phyloP scores from a whole-genome alignment of 2,797 vertebrate genomes.

The Sebastes baramenuke region DNA sequence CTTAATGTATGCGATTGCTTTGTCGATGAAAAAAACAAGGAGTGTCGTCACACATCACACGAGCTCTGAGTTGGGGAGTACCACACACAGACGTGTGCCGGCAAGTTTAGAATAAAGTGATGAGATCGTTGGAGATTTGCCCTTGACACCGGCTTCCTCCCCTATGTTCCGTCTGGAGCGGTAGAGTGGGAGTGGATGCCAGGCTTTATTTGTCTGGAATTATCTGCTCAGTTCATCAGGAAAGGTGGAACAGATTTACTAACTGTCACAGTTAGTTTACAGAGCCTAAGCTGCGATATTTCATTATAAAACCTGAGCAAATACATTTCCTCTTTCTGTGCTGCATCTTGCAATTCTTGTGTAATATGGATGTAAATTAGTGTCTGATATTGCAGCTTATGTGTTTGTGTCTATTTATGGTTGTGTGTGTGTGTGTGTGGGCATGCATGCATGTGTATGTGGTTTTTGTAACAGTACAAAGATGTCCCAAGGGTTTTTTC shows the following conservation, averaged over 20 bases:
- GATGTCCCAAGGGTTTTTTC: conserved; percentile 72
- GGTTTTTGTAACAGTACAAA: conserved; percentile 65
- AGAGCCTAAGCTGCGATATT: conserved; percentile 42
- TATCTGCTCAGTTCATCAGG: conserved; percentile 58
- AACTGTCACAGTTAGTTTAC: conserved; percentile 63
- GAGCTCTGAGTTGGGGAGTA: neutral
- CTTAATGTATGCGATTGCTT: conserved; percentile 12
- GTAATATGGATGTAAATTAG: conserved; percentile 64
- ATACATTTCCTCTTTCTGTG: conserved; percentile 50
- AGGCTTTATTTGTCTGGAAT: conserved; percentile 56
- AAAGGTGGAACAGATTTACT: conserved; percentile 60
- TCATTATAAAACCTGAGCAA: conserved; percentile 55
- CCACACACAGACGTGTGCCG: neutral
- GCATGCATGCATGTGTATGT: conserved; percentile 20
- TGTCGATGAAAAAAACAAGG: conserved; percentile 12
- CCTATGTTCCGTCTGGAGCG: conserved; percentile 5
- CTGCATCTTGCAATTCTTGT: conserved; percentile 53
- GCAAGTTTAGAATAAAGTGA: conserved; percentile 26
- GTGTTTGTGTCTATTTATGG: conserved; percentile 39
- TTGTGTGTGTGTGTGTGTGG: neutral
- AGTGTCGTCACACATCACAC: conserved; percentile 15
- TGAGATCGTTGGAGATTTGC: conserved; percentile 24
- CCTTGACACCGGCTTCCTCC: conserved; percentile 18
- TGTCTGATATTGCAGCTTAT: conserved; percentile 48
- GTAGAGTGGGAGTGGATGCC: conserved; percentile 39